A percentile compares a stretch with the other conserved stretches of the same genome.
Conservation (phyloP, 1,140 invertebrate genomes). For the Lethocerus indicus region DNA sequence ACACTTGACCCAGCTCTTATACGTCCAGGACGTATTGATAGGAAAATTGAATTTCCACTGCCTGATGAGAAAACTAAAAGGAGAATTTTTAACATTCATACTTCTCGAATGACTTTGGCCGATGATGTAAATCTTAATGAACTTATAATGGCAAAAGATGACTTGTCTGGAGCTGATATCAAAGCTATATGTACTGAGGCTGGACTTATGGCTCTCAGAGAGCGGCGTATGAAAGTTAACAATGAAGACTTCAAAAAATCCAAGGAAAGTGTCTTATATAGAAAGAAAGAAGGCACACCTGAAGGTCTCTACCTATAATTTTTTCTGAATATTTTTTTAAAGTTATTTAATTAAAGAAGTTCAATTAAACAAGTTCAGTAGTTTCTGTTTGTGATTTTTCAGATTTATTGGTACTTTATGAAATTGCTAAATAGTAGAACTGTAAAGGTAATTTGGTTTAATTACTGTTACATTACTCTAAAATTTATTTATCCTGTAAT, state of each 20-base stretch:
- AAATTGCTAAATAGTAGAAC: too few relatives aligned
- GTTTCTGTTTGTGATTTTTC: too few relatives aligned
- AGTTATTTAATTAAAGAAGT: slow-evolving; percentile 4
- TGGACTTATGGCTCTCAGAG: slow-evolving; percentile 90
- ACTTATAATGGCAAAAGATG: slow-evolving; percentile 98
- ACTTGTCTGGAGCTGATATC: slow-evolving; percentile 92
- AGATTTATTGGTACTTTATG: too few relatives aligned
- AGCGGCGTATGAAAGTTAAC: slow-evolving; percentile 98
- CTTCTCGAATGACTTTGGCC: slow-evolving; percentile 91
- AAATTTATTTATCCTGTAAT: too few relatives aligned
- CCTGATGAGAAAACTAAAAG: slow-evolving; percentile 99
- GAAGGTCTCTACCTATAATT: slow-evolving; percentile 95
- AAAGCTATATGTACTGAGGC: slow-evolving; percentile 99
- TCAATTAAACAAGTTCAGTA: too few relatives aligned
- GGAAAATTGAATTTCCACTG: slow-evolving; percentile 98
- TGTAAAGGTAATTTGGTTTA: too few relatives aligned
- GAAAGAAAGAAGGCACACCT: slow-evolving; percentile 98
- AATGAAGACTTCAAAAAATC: slow-evolving; percentile 99
- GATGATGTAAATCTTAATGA: slow-evolving; percentile 97
- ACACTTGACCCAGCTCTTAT: slow-evolving; percentile 97
- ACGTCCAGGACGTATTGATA: slow-evolving; percentile 94
- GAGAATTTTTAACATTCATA: slow-evolving; percentile 97
- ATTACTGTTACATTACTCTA: too few relatives aligned
- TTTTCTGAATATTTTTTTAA: slow-evolving; percentile 14
- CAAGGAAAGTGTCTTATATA: slow-evolving; percentile 97